These are phyloP conservation scores for Neosilurus mollespiculum DNA, from an alignment of 2,797 vertebrate species.

Conservation along the genomic window DNA sequence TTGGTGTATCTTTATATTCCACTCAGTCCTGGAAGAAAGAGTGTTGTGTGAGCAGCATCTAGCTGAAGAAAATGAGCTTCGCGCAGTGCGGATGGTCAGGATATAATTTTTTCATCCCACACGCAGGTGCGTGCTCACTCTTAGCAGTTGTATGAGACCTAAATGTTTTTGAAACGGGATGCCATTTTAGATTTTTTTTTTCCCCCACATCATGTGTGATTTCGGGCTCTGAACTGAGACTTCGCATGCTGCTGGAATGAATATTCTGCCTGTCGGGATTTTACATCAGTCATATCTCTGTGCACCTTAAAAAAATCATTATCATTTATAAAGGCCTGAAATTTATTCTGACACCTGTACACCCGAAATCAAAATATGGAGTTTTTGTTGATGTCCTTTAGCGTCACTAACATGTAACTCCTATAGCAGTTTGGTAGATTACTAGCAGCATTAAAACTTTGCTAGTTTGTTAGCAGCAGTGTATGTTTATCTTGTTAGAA, in stretches of 20 bases:
- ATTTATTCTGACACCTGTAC: not conserved
- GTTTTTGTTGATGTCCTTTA: not conserved
- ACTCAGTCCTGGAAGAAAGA: not conserved
- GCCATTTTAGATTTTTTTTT: not conserved
- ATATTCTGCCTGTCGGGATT: not conserved
- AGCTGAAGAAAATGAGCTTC: not conserved
- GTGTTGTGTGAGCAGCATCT: not conserved
- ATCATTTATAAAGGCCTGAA: not conserved
- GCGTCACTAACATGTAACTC: not conserved
- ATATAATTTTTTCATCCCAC: constrained; percentile 9
- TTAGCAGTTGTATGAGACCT: not conserved
- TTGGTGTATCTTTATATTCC: not conserved
- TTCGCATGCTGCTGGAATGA: not conserved
- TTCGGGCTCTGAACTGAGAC: not conserved
- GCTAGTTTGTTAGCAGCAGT: too few relatives aligned
- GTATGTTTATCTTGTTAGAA: too few relatives aligned
- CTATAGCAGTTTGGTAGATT: not conserved
- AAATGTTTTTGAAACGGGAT: not conserved
- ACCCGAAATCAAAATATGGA: not conserved
- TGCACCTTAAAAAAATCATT: not conserved
- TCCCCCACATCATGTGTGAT: not conserved
- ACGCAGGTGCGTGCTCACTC: not conserved
- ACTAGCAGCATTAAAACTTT: too few relatives aligned
- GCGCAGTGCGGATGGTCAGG: not conserved
- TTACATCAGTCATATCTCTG: not conserved